These are phyloP conservation scores for Fulica atra DNA, from an alignment of 2,113 vertebrate species.

Conservation along the genomic window DNA sequence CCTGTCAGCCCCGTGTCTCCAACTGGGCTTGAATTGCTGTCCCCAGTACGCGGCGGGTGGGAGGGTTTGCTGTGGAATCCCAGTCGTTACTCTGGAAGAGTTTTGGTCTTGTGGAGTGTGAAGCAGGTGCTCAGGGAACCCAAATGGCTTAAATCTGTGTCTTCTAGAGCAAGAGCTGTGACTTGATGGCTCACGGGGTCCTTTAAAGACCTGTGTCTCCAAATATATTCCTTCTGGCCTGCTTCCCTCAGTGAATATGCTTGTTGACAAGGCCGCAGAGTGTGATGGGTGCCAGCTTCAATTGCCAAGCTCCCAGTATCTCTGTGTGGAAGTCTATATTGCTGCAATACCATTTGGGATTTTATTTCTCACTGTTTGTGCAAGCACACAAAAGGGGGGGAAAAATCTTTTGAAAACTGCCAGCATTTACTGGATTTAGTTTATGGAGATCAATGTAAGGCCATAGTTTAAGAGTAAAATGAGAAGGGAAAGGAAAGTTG, in stretches of 20 bases:
- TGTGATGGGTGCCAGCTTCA: not conserved
- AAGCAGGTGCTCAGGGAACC: not conserved
- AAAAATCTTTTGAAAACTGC: not conserved
- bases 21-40: not conserved
- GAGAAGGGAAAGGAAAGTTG: not conserved
- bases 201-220: not conserved
- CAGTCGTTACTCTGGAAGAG: fast-evolving
- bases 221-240: not conserved
- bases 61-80: fast-evolving
- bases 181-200: fast-evolving
- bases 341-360: not conserved
- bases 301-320: not conserved
- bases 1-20: not conserved
- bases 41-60: fast-evolving
- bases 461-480: not conserved
- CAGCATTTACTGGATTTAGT: not conserved
- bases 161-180: not conserved
- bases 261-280: not conserved
- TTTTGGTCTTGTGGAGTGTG: not conserved
- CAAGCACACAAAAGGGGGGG: not conserved
- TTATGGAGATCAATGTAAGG: not conserved
- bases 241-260: too few relatives aligned
- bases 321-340: not conserved
- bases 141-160: fast-evolving
- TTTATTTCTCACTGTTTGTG: not conserved